A percentile compares a stretch with the other conserved stretches of the same genome.
phyloP scores from a whole-genome alignment of 2,113 vertebrate species.

The Sterna hirundo region DNA sequence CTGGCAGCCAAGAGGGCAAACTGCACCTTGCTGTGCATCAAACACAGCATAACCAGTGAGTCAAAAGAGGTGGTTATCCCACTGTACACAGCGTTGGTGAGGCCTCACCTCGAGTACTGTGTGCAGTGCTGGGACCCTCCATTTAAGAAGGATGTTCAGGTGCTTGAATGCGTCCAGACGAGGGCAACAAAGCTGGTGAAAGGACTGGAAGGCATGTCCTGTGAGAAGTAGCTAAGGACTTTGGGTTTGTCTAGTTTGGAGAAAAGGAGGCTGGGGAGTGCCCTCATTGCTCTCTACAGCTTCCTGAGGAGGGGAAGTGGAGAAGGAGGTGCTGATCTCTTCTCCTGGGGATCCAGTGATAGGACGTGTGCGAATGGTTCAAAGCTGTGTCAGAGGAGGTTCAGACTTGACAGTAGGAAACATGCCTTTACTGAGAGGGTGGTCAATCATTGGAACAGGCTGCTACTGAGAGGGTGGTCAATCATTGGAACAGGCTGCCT shows the following conservation, averaged over 20 bases:
- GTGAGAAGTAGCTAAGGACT: background rate
- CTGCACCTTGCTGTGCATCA: background rate
- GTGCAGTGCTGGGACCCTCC: background rate
- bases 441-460: background rate
- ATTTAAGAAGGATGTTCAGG: too few species aligned
- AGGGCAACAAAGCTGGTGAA: background rate
- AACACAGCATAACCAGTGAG: too few species aligned
- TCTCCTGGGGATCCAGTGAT: background rate
- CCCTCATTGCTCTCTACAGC: background rate
- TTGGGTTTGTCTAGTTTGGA: background rate
- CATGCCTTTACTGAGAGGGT: background rate
- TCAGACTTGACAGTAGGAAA: background rate
- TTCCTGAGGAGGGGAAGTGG: background rate
- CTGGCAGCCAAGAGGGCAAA: background rate
- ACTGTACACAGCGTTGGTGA: rapidly evolving
- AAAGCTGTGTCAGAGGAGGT: background rate
- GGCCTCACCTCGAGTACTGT: background rate
- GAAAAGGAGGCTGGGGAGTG: background rate
- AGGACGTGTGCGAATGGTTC: background rate
- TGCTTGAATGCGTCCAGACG: too few species aligned
- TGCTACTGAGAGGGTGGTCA: background rate
- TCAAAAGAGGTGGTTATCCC: background rate
- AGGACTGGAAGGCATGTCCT: background rate
- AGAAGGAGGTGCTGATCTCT: background rate
- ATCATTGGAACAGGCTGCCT: background rate